Conservation (phyloP, 1,140 invertebrate species). For the Sitodiplosis mosellana region DNA sequence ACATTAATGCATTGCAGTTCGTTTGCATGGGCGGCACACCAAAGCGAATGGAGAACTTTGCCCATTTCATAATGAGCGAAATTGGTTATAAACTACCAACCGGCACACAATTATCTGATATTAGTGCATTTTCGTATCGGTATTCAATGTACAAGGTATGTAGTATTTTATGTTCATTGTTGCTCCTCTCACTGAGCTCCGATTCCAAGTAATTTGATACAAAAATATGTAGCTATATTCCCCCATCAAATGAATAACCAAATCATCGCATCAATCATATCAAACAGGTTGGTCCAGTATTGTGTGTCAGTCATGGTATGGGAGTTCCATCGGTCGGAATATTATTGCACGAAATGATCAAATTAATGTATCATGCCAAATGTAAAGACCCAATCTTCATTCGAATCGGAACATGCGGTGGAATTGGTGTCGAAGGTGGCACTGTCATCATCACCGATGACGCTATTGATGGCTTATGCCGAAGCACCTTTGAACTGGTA, state of each 20-base stretch:
- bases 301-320: constrained; percentile 66
- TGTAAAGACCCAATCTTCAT: constrained; percentile 79
- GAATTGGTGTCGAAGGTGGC: constrained; percentile 72
- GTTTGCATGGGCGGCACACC: constrained; percentile 96
- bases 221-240: no score
- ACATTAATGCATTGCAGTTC: constrained; percentile 44
- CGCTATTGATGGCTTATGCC: constrained; percentile 62
- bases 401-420: constrained; percentile 84
- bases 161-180: background rate
- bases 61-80: constrained; percentile 77
- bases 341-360: constrained; percentile 81
- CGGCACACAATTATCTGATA: constrained; percentile 71
- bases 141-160: constrained; percentile 93
- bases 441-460: constrained; percentile 77
- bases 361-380: constrained; percentile 80
- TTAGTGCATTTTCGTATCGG: constrained; percentile 79
- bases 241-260: no score
- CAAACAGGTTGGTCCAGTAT: constrained; percentile 18
- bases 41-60: constrained; percentile 85
- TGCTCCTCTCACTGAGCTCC: no score
- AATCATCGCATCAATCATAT: background rate
- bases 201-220: no score
- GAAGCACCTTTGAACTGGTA: constrained; percentile 47
- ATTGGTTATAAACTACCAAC: constrained; percentile 76
- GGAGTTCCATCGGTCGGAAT: constrained; percentile 84